Percentiles rank a stretch among this genome's conserved stretches.
These are phyloP conservation scores for Tethya wilhelma DNA, from an alignment of 37 sponge, comb jelly and placozoan genomes.

Conservation along the genomic window DNA sequence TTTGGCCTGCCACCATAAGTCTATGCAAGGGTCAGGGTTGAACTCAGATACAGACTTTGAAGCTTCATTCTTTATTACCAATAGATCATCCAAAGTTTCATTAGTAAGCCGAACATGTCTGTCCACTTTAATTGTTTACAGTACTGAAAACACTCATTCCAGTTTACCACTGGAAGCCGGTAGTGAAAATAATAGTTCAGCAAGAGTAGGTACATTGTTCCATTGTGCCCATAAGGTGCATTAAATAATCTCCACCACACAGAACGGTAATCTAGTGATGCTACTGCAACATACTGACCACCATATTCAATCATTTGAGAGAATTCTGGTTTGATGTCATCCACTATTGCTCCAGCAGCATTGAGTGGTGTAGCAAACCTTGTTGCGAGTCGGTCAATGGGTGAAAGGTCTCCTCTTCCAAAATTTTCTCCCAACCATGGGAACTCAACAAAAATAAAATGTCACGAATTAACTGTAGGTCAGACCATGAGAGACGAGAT, in stretches of 20 bases:
- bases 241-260: constrained; percentile 68
- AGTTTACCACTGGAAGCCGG: constrained; percentile 68
- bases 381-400: constrained; percentile 35
- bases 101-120: no score
- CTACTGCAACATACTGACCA: constrained; percentile 20
- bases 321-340: constrained; percentile 48
- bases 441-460: constrained; percentile 59
- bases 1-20: no score
- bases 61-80: no score
- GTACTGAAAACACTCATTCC: constrained; percentile 49
- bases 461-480: constrained; percentile 66
- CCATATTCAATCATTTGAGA: constrained; percentile 43
- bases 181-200: constrained; percentile 52
- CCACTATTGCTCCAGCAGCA: constrained; percentile 32
- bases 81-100: no score
- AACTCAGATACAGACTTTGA: no score
- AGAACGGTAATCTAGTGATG: constrained; percentile 52
- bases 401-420: constrained; percentile 36
- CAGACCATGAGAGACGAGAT: constrained; percentile 70
- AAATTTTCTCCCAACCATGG: constrained; percentile 62
- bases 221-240: no score
- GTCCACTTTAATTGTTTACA: no score
- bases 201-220: no score
- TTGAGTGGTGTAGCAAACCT: constrained; percentile 47
- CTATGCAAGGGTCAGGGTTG: no score